Evolutionary conservation across 2,888 invertebrate species (phyloP), one percentile per base, ranked within the genome.

Genomic region (Pammene fasciana): DNA sequence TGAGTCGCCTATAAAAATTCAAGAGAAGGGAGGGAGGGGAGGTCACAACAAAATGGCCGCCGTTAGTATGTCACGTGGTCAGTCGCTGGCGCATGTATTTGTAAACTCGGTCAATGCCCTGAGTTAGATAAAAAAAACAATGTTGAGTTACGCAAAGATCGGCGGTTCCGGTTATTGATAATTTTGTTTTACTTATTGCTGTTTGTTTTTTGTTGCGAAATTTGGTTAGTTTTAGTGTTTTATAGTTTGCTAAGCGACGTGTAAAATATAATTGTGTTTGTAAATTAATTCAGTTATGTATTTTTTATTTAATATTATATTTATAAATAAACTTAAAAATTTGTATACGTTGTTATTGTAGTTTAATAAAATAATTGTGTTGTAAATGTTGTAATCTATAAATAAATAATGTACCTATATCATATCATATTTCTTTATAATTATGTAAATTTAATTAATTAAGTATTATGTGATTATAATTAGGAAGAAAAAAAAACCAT

Each of bases 81-180:
- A 82, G 80, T 34, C 89, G 88, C 88, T 82, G 86, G 89, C 89
- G 90, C 90, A 89, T 86, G 85, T 79, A 87, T 90, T 89, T 84
- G 90, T 91, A 87, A 92, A 88, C 82, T 89, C 91, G 92, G 92
- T 92, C 92, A 92, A 91, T 92, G 92, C 92, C 89, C 91, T 88
- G 86, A 86, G 87, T 89, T 91, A 90, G 91, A 90, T 91, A 88
- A 91, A 91, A 26, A 90, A 86, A 88, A 80, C 86, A 85, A 85
- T 86, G 86, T 87, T 91, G 90, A 90, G 84, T 90, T 91, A 91
- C 91, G 91, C 90, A 90, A 90, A 89, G 78, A 80, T 72, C 74
- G 77, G 78, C 77, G 78, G 64, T 71, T 71, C 72, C 72, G 72
- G 65, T 68, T 68, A 56, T 55, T 65, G 65, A 65, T 61, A 65